Evolutionary conservation across 2,797 vertebrate species (phyloP).

Genomic region (Delichon dasypus): DNA sequence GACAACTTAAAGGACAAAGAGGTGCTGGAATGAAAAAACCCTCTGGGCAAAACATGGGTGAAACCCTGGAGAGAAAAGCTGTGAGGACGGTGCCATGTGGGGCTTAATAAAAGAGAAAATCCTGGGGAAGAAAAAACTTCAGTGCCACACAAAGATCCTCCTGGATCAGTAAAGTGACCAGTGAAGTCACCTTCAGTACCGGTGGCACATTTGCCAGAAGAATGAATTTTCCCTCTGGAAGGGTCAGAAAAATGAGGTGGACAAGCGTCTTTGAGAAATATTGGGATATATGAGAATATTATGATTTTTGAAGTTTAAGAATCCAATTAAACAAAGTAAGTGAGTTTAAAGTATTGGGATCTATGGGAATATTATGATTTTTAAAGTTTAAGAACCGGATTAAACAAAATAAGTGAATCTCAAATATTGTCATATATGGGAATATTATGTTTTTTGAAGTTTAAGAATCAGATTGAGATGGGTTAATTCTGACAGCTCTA

Average conservation of each 20-base stretch:
- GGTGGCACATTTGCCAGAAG: background rate
- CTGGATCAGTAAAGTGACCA: accelerated
- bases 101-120: background rate
- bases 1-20: background rate
- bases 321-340: background rate
- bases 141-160: background rate
- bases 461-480: background rate
- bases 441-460: background rate
- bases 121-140: background rate
- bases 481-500: background rate
- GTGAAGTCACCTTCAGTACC: background rate
- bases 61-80: background rate
- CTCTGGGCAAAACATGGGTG: background rate
- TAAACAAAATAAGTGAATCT: background rate
- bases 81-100: accelerated
- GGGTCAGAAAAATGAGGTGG: background rate
- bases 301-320: background rate
- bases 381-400: background rate
- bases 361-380: background rate
- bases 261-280: background rate
- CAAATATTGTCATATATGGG: too few relatives aligned
- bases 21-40: background rate
- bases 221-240: background rate
- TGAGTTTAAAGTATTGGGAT: background rate
- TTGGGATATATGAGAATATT: background rate